These are phyloP conservation scores for Caenorhabditis virilis DNA, from an alignment of 2,888 invertebrate species.

Conservation along the genomic window DNA sequence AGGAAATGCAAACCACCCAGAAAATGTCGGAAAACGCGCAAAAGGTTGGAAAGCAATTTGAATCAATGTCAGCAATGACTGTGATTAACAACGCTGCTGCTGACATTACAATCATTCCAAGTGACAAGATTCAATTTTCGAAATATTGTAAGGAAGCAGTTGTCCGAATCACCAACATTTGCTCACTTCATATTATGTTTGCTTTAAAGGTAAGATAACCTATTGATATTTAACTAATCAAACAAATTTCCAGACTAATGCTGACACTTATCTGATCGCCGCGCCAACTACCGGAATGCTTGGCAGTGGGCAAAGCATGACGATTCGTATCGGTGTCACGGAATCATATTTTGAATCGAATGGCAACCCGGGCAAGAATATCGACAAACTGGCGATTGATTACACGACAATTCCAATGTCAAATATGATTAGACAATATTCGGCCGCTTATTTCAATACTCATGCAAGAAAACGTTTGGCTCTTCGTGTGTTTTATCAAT, in stretches of 20 bases:
- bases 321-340: conserved; percentile 27
- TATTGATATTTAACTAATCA: not conserved
- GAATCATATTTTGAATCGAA: conserved; percentile 11
- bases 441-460: not conserved
- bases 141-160: not conserved
- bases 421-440: not conserved
- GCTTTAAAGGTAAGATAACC: conserved; percentile 15
- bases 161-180: conserved; percentile 24
- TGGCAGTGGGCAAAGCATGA: conserved; percentile 23
- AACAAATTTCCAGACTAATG: conserved; percentile 15
- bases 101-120: conserved; percentile 24
- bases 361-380: conserved; percentile 16
- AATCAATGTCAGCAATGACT: conserved; percentile 33
- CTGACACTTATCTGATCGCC: conserved; percentile 30
- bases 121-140: conserved; percentile 8
- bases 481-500: conserved; percentile 31
- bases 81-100: conserved; percentile 7
- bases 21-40: conserved; percentile 11
- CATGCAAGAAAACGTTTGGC: conserved; percentile 30
- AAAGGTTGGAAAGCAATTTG: conserved; percentile 1
- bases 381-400: conserved; percentile 37
- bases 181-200: conserved; percentile 18
- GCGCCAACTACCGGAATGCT: conserved; percentile 32
- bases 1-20: conserved; percentile 29
- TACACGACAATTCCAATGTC: conserved; percentile 12